phyloP scores from a whole-genome alignment of 2,113 vertebrate species.

The Motacilla alba region DNA sequence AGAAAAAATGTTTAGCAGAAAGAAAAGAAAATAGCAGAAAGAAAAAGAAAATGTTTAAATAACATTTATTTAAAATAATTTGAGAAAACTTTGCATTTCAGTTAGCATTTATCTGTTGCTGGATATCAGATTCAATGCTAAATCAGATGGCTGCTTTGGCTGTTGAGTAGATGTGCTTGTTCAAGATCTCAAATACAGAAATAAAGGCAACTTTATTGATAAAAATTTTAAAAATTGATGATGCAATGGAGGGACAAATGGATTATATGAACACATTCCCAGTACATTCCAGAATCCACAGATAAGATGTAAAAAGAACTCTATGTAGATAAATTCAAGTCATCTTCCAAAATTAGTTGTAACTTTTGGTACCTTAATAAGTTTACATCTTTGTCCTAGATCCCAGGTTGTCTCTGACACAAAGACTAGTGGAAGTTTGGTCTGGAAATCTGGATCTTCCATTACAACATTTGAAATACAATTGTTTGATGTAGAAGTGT shows the following conservation, averaged over 20 bases:
- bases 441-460: background rate
- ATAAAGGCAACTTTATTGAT: background rate
- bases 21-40: background rate
- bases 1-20: too few relatives aligned
- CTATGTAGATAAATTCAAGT: background rate
- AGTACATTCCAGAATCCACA: background rate
- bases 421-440: background rate
- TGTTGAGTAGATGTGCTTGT: background rate
- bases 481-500: background rate
- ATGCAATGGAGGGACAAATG: background rate
- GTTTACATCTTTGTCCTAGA: background rate
- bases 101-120: background rate
- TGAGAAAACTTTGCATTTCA: background rate
- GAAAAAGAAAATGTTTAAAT: too few relatives aligned
- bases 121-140: background rate
- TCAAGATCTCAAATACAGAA: background rate
- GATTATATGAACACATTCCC: background rate
- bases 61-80: background rate
- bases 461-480: background rate
- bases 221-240: background rate
- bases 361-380: background rate
- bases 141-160: background rate
- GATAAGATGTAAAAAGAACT: accelerated
- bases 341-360: background rate
- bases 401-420: background rate